Evolutionary conservation across 2,888 invertebrate genomes (phyloP), one percentile per base, ranked within the genome.

Genomic region (Nesidiocoris tenuis): DNA sequence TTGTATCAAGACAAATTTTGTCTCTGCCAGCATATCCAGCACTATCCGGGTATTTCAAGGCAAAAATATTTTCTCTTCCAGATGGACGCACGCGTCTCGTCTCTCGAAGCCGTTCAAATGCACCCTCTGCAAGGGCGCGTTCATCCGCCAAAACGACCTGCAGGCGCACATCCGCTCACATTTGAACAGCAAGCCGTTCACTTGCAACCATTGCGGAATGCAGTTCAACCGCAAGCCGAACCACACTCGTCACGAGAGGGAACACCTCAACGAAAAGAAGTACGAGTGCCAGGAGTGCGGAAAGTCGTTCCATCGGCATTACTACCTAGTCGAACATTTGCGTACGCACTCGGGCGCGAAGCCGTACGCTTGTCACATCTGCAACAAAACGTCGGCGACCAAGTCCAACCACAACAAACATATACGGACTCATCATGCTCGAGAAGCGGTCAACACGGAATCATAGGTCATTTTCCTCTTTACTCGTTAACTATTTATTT

Each of bases 381-480:
- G 95, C 84, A 94, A 94, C 25, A 95, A 95, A 85, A 91, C 92
- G 7, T 93, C 93, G 65, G 91, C 92, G 80, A 94, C 94, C 74
- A 94, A 94, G 84, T 93, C 93, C 61, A 95, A 95, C 85, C 94
- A 95, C 82, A 94, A 94, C 82, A 94, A 94, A 83, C 94, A 95
- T 84, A 88, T 94, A 76, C 91, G 91, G 85, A 94, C 94, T 81
- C 95, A 95, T 84, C 94, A 94, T 85, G 93, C 94, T 70, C 86
- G 94, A 71, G 94, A 94, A 83, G 92, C 93, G 55, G 90, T 94
- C 79, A 93, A 91, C 80, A 92, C 93, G 7, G 95, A 94, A 82
- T 90, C 90, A 2, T 70, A 70, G 57, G n/a, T 18, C 12, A 17
- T 23, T 24, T 64, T 24, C 16, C 17, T 23, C 63, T 9, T 61